Evolutionary conservation across 2,797 vertebrate species (phyloP), one percentile per base, ranked within the genome.

Genomic region (Alectoris magna): DNA sequence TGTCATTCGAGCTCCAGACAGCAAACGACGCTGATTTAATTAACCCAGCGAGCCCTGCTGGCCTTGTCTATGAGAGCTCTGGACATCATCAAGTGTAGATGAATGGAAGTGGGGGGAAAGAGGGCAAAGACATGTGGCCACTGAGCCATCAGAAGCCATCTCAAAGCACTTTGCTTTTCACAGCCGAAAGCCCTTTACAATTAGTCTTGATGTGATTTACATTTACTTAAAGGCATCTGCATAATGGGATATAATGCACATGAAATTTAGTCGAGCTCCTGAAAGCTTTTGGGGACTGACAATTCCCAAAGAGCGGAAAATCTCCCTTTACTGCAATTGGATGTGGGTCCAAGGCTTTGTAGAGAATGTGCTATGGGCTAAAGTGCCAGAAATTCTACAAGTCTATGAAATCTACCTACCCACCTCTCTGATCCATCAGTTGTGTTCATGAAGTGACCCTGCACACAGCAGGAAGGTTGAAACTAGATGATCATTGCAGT

Each of bases 1-100:
- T 95, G 92, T 94, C 94, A 78, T 73, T 93, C 31, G 59, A 95
- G 92, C 63, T 91, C 62, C 88, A 88, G 91, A 87, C 90, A 93
- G 88, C 69, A 62, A 87, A 46, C 0, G 9, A 85, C 1, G 9
- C 72, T 94, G 93, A 95, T 96, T 95, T 92, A 92, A 95, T 95
- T 95, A 96, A 92, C 93, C 87, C 51, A 5, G 55, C 2, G 63
- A 89, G 87, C 88, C 72, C 82, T 84, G 73, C 76, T 93, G 92
- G 87, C 76, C 66, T 77, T 44, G 87, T 63, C 82, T 93, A 2
- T 2, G 1, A 66, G 70, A 64, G 88, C 79, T 88, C 76, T 31
- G 82, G 84, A 75, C 64, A 59, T 31, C 23, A 4, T 3, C 10
- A 64, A 0, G 44, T 38, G 16, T 29, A 41, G 81, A n/a, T 53